Conservation (phyloP, 2,797 vertebrate species). For the Jordanella pulchra region DNA sequence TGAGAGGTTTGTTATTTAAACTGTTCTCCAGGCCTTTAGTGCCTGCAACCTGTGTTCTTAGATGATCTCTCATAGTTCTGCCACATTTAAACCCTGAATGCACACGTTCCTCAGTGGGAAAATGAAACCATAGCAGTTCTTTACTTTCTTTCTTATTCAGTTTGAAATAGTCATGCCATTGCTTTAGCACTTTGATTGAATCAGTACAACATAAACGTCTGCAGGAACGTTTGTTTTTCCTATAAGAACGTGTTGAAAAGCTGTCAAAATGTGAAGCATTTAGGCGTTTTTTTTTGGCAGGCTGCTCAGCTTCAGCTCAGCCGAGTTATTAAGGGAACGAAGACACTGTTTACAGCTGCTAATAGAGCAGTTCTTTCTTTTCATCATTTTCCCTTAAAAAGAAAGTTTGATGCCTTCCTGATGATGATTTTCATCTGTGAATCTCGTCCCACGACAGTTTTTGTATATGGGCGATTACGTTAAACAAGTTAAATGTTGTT, state of each 20-base stretch:
- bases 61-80: not conserved
- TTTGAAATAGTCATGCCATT: constrained; percentile 38
- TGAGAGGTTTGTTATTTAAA: constrained; percentile 54
- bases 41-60: constrained; percentile 9
- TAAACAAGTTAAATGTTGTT: constrained; percentile 43
- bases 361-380: constrained; percentile 43
- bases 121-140: not conserved
- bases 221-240: not conserved
- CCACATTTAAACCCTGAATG: not conserved
- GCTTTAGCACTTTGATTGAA: constrained; percentile 48
- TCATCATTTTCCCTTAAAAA: constrained; percentile 48
- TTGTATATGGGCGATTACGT: constrained; percentile 63
- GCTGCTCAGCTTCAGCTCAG: constrained; percentile 32
- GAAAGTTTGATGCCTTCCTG: constrained; percentile 63
- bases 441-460: constrained; percentile 35
- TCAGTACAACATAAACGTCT: constrained; percentile 6
- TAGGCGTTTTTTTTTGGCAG: not conserved
- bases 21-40: constrained; percentile 12
- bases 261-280: not conserved
- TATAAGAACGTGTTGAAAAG: constrained; percentile 6
- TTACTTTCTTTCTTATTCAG: not conserved
- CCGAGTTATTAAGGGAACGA: constrained; percentile 74
- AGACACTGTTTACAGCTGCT: constrained; percentile 63
- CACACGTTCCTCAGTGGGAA: not conserved
- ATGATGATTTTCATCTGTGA: constrained; percentile 54